Base-by-base conservation (phyloP, 2,888 invertebrate species). In the Caenorhabditis wallacei region DNA sequence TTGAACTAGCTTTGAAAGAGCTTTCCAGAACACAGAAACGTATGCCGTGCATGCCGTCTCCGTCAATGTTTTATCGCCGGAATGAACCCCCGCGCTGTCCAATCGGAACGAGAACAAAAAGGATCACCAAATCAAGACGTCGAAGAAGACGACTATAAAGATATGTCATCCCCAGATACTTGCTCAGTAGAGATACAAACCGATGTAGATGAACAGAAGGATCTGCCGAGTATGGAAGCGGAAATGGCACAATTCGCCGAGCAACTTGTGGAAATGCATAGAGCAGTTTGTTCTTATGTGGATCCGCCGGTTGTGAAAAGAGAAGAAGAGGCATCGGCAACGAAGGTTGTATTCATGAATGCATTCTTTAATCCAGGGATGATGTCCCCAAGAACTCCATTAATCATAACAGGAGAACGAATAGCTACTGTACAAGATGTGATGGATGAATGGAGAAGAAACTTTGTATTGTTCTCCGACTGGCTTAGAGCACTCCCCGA, bases 1-100 rank as follows among this genome's bases (percentile, higher is more conserved):
- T n/a, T n/a, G n/a, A n/a, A n/a, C n/a, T n/a, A n/a, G n/a, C n/a
- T n/a, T n/a, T n/a, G n/a, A n/a, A n/a, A n/a, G n/a, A n/a, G n/a
- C n/a, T n/a, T 72, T 86, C 20, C 74, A 88, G 90, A 90, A 78
- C 90, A 90, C 66, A 84, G 90, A 16, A 90, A 90, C 74, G 89
- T 89, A 18, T 90, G 90, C 72, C 75, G 90, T 8, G 86, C 90
- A 0, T 90, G 90, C 57, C 87, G 90, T 10, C 68, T 90, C 16
- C 87, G 85, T 71, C 87, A 85, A 63, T 89, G 89, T 71, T 88
- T 88, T 30, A 35, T 84, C 24, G 87, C 88, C 1, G 90, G 90
- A 20, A 90, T 90, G 90, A 90, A 89, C 63, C 90, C 90, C 2
- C 72, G 90, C 63, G 88, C 88, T 1, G 88, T 88, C 4, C 88